phyloP scores from a whole-genome alignment of 92 coral and sea anemone genomes.

The Phenganax stokvisi region DNA sequence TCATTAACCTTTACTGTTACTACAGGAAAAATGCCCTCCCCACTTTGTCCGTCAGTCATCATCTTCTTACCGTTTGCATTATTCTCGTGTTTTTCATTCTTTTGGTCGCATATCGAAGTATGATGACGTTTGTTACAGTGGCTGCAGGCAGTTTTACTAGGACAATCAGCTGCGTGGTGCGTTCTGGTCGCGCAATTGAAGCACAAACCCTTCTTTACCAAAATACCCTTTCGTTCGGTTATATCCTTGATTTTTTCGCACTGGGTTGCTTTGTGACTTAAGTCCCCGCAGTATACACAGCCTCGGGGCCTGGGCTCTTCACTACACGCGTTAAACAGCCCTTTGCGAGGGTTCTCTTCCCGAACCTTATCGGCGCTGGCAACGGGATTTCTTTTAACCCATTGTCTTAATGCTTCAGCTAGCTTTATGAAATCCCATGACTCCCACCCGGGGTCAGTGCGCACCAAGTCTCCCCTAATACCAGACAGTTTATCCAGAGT shows the following conservation, averaged over 20 bases:
- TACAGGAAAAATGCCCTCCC: too few species aligned
- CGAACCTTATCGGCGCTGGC: background rate
- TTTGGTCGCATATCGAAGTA: background rate
- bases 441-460: constrained; percentile 41
- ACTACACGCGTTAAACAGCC: background rate
- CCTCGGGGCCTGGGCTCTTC: background rate
- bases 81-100: too few species aligned
- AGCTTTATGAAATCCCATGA: background rate
- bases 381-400: constrained; percentile 9
- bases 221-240: background rate
- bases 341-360: background rate
- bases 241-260: background rate
- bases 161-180: constrained; percentile 17
- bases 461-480: constrained; percentile 47
- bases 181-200: constrained; percentile 1
- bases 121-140: constrained; percentile 10
- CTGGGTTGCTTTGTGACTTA: background rate
- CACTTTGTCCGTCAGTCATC: too few species aligned
- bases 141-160: constrained; percentile 1
- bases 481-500: constrained; percentile 41
- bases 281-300: constrained; percentile 11
- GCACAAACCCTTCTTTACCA: constrained; percentile 4
- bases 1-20: too few species aligned
- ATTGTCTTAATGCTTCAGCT: background rate
- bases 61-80: too few species aligned